Base-by-base conservation (phyloP, 2,113 vertebrate genomes). In the Pelusios castaneus region DNA sequence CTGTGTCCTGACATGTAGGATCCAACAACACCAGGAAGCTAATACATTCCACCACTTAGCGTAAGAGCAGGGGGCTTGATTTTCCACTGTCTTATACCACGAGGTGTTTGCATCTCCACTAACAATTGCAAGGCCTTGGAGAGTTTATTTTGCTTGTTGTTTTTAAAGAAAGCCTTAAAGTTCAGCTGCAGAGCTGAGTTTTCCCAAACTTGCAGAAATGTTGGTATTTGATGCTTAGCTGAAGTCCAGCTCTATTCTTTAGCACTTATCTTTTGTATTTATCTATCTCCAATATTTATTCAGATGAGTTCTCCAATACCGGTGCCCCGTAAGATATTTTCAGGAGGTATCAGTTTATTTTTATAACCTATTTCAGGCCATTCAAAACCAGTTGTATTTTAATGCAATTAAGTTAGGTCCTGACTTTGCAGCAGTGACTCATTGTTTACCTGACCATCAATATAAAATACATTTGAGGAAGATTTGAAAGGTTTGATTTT, bases 391-490 rank as follows among this genome's bases (percentile, higher is more conserved):
- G 41, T 45, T 73, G 25, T 76, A 78, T 94, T 95, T 92, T 91
- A 84, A 58, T 41, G 27, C 84, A 88, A 91, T 34, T 63, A 51
- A 93, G 38, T 86, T 91, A 54, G 47, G 2, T 80, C 63, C 80
- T 84, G 45, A 67, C 79, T 92, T 94, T 92, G 81, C 16, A 88
- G 51, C 10, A 14, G 12, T 0, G 0, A 43, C 89, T 91, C 31
- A 56, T 16, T 79, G 87, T 70, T 96, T 88, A 85, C 84, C 27
- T 92, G 45, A 47, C 63, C 67, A 91, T 60, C 93, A 85, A 96
- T 89, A 78, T 89, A 91, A 90, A 87, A 87, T 14, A 38, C 2
- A 21, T 92, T 93, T 80, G 31, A 93, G 56, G 45, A 55, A 93
- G 51, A 87, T 45, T 87, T 84, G 12, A 78, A 29, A 70, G 31